phyloP scores from a whole-genome alignment of 2,797 vertebrate genomes.

The Periophthalmus magnuspinnatus region DNA sequence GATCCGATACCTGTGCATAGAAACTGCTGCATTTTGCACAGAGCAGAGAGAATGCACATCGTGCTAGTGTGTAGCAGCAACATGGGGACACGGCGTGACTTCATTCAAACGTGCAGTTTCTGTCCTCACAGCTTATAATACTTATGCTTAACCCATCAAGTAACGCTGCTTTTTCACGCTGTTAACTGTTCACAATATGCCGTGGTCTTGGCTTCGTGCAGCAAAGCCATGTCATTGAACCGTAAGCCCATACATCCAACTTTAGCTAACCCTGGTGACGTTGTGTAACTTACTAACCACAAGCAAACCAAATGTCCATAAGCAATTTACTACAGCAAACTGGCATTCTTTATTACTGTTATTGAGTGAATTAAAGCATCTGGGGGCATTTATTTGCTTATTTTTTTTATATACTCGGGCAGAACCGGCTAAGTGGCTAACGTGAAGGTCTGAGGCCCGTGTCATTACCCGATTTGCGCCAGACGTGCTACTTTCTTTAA shows the following conservation, averaged over 20 bases:
- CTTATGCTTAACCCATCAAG: neutral
- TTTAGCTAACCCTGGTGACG: constrained; percentile 20
- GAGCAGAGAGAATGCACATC: neutral
- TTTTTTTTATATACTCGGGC: constrained; percentile 13
- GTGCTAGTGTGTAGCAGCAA: constrained; percentile 30
- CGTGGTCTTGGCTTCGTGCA: neutral
- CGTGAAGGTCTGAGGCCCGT: constrained; percentile 64
- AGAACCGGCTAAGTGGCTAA: constrained; percentile 59
- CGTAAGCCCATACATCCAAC: constrained; percentile 32
- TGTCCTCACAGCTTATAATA: neutral
- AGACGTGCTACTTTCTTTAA: constrained; percentile 1
- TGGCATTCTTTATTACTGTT: neutral
- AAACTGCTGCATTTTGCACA: neutral
- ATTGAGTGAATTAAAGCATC: neutral
- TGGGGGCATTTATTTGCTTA: neutral
- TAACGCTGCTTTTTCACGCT: neutral
- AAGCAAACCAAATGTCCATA: neutral
- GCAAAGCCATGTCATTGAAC: constrained; percentile 62
- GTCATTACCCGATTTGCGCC: constrained; percentile 12
- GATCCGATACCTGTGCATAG: neutral
- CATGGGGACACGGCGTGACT: constrained; percentile 30
- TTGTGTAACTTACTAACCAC: constrained; percentile 39
- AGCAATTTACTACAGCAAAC: no score
- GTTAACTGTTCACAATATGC: neutral
- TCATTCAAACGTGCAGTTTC: constrained; percentile 21